Evolutionary conservation across 2,888 invertebrate genomes (phyloP).

Genomic region (Panzeria rudis): DNA sequence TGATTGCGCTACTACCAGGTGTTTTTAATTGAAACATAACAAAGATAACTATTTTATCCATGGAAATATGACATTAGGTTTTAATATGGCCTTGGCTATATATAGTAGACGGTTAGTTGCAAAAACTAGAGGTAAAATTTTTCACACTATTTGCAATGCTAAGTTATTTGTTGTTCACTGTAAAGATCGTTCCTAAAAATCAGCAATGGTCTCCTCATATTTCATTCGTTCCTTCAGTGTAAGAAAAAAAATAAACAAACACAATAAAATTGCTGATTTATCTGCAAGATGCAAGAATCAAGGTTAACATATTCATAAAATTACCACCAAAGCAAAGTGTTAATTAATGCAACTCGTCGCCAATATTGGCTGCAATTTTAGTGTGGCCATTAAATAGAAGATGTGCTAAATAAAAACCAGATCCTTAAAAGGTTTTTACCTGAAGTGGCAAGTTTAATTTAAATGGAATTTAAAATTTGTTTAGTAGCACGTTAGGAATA

Average conservation of each 20-base stretch:
- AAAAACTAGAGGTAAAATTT: no score
- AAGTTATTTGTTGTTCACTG: no score
- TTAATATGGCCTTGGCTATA: no score
- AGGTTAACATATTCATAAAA: constrained; percentile 73
- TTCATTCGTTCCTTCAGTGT: constrained; percentile 53
- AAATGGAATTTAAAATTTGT: constrained; percentile 25
- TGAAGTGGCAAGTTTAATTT: constrained; percentile 52
- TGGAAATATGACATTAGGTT: no score
- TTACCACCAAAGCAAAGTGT: constrained; percentile 75
- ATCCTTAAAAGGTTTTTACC: constrained; percentile 25
- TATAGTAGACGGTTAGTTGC: no score
- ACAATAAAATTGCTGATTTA: constrained; percentile 36
- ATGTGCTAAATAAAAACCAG: constrained; percentile 38
- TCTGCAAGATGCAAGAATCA: constrained; percentile 60
- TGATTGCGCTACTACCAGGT: no score
- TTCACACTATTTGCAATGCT: no score
- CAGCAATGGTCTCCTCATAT: no score
- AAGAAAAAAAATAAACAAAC: background rate
- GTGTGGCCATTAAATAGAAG: constrained; percentile 50
- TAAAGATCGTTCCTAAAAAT: no score
- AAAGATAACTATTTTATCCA: no score
- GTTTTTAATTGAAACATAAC: no score
- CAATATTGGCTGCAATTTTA: constrained; percentile 60
- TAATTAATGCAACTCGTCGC: constrained; percentile 76
- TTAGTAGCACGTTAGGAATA: background rate